These are phyloP conservation scores for Mionectes macconnelli DNA, from an alignment of 2,113 vertebrate species.

Conservation along the genomic window DNA sequence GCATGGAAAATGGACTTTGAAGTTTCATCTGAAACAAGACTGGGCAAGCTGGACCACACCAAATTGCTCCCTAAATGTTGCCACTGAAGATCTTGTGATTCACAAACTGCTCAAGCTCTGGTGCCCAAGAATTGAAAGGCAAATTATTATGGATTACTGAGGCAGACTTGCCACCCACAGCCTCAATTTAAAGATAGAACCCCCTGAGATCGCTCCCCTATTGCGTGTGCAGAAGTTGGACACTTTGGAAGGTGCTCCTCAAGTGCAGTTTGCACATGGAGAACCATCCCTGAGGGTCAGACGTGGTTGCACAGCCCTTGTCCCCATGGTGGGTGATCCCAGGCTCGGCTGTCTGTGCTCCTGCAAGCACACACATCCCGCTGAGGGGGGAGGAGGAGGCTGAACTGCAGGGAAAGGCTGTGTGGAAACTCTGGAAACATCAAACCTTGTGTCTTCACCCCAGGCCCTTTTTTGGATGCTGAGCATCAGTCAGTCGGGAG, in stretches of 20 bases:
- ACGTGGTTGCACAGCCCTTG: background rate
- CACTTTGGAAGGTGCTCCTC: background rate
- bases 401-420: background rate
- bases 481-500: background rate
- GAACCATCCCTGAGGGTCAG: background rate
- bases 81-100: background rate
- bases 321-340: background rate
- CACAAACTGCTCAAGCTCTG: background rate
- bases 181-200: background rate
- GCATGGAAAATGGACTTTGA: background rate
- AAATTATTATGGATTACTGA: background rate
- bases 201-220: background rate
- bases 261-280: background rate
- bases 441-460: background rate
- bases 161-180: background rate
- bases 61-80: background rate
- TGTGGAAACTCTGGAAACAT: background rate
- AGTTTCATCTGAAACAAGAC: background rate
- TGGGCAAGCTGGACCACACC: background rate
- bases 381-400: background rate
- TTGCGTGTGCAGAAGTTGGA: background rate
- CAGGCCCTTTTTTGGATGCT: background rate
- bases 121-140: background rate
- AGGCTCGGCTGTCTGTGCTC: background rate
- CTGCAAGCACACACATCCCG: background rate